These are phyloP conservation scores for Cyprinodon tularosa DNA, from an alignment of 2,113 vertebrate species.

Conservation along the genomic window DNA sequence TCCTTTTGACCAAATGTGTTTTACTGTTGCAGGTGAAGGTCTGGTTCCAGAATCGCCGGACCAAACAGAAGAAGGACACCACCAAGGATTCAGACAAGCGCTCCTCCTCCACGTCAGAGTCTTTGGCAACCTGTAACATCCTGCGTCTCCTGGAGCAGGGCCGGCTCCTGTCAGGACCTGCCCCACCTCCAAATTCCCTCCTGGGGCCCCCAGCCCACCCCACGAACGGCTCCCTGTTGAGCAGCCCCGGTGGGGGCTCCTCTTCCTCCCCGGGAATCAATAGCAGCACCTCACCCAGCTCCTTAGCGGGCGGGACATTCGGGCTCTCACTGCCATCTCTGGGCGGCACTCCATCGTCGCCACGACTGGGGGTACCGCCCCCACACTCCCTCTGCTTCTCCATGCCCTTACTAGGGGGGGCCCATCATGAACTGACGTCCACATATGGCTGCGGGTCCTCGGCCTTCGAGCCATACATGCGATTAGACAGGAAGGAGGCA, in stretches of 20 bases:
- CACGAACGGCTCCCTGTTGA: conserved; percentile 74
- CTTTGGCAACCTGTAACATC: conserved; percentile 92
- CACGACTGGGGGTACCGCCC: conserved; percentile 76
- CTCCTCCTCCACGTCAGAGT: conserved; percentile 83
- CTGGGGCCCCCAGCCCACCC: conserved; percentile 70
- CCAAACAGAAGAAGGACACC: conserved; percentile 98
- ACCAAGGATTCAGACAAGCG: conserved; percentile 91
- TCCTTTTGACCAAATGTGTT: background rate
- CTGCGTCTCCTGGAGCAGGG: conserved; percentile 92
- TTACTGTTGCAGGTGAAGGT: conserved; percentile 87
- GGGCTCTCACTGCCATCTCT: conserved; percentile 80
- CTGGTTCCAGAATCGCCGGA: conserved; percentile 97
- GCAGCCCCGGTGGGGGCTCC: conserved; percentile 78
- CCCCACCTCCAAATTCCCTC: conserved; percentile 80
- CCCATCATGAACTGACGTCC: conserved; percentile 82
- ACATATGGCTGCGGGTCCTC: conserved; percentile 85
- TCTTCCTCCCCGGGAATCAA: conserved; percentile 77
- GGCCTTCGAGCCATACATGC: conserved; percentile 91
- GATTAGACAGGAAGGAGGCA: conserved; percentile 84
- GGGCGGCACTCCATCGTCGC: conserved; percentile 70
- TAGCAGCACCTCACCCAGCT: conserved; percentile 69
- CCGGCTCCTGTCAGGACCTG: conserved; percentile 84
- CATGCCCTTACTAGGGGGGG: conserved; percentile 79
- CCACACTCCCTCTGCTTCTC: conserved; percentile 83
- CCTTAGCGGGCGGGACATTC: conserved; percentile 72